phyloP scores from a whole-genome alignment of 1,140 invertebrate genomes.

The Thalassaphorura encarpata region DNA sequence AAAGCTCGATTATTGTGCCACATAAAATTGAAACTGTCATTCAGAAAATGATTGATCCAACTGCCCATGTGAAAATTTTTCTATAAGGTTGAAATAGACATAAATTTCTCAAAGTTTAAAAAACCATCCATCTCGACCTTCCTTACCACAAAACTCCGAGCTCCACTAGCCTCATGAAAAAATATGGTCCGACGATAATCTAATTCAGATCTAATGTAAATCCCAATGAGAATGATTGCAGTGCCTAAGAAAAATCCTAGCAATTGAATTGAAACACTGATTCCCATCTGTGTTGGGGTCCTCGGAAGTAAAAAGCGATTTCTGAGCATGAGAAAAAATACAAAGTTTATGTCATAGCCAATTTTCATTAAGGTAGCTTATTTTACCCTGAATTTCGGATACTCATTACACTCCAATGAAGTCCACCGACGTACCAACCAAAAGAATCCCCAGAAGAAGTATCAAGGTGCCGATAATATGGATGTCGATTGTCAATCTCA shows the following conservation, averaged over 20 bases:
- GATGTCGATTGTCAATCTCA: too few species aligned
- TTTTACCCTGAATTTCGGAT: constrained; percentile 12
- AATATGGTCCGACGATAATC: constrained; percentile 8
- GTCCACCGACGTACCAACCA: constrained; percentile 10
- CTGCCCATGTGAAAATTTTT: constrained; percentile 6
- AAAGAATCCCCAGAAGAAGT: neutral
- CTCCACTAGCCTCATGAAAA: constrained; percentile 16
- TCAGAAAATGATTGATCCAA: neutral
- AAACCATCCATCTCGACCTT: neutral
- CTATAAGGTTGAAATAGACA: constrained; percentile 1
- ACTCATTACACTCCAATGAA: constrained; percentile 15
- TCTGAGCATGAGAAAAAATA: constrained; percentile 2
- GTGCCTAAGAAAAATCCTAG: constrained; percentile 8
- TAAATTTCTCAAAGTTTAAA: neutral
- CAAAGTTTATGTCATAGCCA: neutral
- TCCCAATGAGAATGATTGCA: neutral
- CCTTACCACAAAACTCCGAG: constrained; percentile 11
- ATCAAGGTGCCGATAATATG: neutral
- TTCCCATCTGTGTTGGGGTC: neutral
- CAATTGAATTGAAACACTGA: neutral
- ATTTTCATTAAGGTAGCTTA: neutral
- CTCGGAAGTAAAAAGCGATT: neutral
- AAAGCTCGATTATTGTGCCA: constrained; percentile 5
- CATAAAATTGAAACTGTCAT: constrained; percentile 14
- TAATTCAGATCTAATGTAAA: constrained; percentile 5